Evolutionary conservation across 1,140 invertebrate genomes (phyloP), one percentile per base, ranked within the genome.

Genomic region (Patella vulgata): DNA sequence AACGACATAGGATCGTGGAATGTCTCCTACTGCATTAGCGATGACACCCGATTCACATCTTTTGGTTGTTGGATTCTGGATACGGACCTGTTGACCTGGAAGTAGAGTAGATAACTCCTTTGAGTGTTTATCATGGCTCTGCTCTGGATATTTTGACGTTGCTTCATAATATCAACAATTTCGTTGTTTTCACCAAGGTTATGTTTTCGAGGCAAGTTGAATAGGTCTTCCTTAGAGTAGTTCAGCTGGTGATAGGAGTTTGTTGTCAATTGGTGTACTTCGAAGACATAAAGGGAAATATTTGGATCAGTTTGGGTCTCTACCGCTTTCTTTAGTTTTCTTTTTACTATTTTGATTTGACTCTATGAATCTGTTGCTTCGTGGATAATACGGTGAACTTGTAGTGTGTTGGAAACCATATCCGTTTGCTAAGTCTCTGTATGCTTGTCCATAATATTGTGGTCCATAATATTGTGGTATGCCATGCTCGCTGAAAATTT

Each of bases 401-500:
- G n/a, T n/a, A n/a, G n/a, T n/a, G n/a, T n/a, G n/a, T n/a, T n/a
- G n/a, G n/a, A n/a, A n/a, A n/a, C n/a, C n/a, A n/a, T n/a, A n/a
- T n/a, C n/a, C n/a, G n/a, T n/a, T n/a, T n/a, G n/a, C n/a, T n/a
- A n/a, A n/a, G n/a, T n/a, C n/a, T n/a, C n/a, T n/a, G n/a, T n/a
- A n/a, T n/a, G 44, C 44, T 47, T 9, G 8, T 14, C 11, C 11
- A 9, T 11, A 9, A 21, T 14, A 47, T 9, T 47, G 44, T 47
- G 44, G 44, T 11, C 44, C 44, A 21, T 47, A 14, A 21, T 47
- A 11, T 12, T 21, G 9, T 25, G 23, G 28, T 2, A 31, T 53
- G 5, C 51, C 28, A 3, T 53, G 51, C 36, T 53, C 51, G 2
- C 14, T 14, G 28, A 53, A 53, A 3, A 53, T 36, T 9, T 30